Base-by-base conservation (phyloP, 1,140 invertebrate genomes). In the Drosophila pruinosa region DNA sequence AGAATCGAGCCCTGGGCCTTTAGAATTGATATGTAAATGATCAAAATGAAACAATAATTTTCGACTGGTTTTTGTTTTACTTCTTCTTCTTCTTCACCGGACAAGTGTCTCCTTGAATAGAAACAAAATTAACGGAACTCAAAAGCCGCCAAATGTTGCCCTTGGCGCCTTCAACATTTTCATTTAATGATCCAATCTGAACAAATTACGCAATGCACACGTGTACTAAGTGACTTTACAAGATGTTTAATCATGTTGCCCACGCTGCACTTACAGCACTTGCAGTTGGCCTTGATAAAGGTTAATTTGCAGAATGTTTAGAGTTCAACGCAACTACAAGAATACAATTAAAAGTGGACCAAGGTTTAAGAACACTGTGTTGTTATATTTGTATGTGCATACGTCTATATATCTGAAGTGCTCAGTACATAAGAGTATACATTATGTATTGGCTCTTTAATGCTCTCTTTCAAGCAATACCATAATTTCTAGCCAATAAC, bases 11-110 rank as follows among this genome's bases (percentile, higher is more conserved):
- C 67, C 76, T 69, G 52, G 67, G 71, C 57, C 58, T 38, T 47
- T 63, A 78, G 75, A 85, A 79, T 79, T 76, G 28, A 74, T 76
- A 86, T 83, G 80, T 70, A 83, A 83, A 80, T 86, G 39, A 75
- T 4, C 56, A 45, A 71, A 86, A 73, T 86, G 36, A 61, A 21
- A 45, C 21, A 71, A 71, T 57, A 57, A 65, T 65, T 56, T 57
- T 65, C 34, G 36, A 71, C 61, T 67, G 61, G 59, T 70, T 71
- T 62, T 17, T 26, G 15, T 24, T 38, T 24, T 41, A 22, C 3
- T 39, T 43, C 17, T 8, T 59, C 28, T 48, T n/a, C 31, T 15
- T 39, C 24, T 61, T 43, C 19, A 22, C 45, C 47, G 31, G 26
- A 21, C 68, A 69, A 67, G 58, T 80, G 63, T 80, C 64, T 63